Percentiles rank a stretch among this genome's conserved stretches.
Evolutionary conservation across 1,140 invertebrate genomes (phyloP).

Genomic region (Drosophila leontia): DNA sequence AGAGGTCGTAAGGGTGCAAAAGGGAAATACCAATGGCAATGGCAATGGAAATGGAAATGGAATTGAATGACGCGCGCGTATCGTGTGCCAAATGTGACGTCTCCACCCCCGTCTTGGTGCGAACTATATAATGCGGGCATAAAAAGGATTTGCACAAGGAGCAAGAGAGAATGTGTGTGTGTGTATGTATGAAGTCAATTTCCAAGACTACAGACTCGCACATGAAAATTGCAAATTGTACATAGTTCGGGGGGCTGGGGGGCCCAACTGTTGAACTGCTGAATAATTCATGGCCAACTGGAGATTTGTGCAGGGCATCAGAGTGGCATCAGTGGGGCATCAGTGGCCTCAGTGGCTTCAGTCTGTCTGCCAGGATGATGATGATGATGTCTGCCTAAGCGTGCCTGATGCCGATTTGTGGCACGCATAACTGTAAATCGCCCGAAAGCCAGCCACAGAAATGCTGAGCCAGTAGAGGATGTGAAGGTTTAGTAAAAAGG

Average conservation of each 20-base stretch:
- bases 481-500: not conserved
- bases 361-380: not conserved
- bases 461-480: constrained; percentile 2
- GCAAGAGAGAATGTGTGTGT: constrained; percentile 8
- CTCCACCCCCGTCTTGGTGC: not conserved
- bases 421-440: constrained; percentile 74
- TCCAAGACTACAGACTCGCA: constrained; percentile 28
- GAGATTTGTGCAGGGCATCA: constrained; percentile 71
- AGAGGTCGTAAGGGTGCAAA: constrained; percentile 22
- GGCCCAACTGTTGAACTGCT: constrained; percentile 65
- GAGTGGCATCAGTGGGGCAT: not conserved
- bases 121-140: constrained; percentile 84
- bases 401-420: constrained; percentile 74
- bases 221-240: constrained; percentile 74
- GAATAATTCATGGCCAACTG: constrained; percentile 80
- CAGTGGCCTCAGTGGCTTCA: too few species aligned
- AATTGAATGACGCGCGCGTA: constrained; percentile 74
- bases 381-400: constrained; percentile 57
- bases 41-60: constrained; percentile 65
- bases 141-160: constrained; percentile 82
- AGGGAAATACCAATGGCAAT: constrained; percentile 26
- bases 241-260: constrained; percentile 47
- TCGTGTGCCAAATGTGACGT: constrained; percentile 63
- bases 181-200: constrained; percentile 51
- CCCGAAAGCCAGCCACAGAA: constrained; percentile 32